Percentiles rank a stretch among this genome's conserved stretches.
phyloP scores from a whole-genome alignment of 2,888 invertebrate genomes.

The Glyphotaelius pellucidus region DNA sequence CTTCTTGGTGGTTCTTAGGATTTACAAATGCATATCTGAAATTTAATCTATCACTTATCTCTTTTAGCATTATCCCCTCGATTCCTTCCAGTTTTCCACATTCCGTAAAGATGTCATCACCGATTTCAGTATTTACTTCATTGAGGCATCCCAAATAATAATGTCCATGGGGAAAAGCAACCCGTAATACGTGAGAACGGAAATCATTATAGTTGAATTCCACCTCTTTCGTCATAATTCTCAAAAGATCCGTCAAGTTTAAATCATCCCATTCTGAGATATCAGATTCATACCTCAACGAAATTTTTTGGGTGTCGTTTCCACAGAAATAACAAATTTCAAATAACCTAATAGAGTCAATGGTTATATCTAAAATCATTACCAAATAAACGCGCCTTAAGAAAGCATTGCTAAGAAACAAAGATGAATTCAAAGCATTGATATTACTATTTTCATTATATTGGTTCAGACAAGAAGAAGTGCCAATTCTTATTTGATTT shows the following conservation, averaged over 20 bases:
- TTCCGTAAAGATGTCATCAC: not conserved
- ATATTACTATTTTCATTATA: not conserved
- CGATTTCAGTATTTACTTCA: not conserved
- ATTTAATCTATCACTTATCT: slow-evolving; percentile 55
- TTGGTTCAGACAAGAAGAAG: not conserved
- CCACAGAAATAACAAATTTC: slow-evolving; percentile 33
- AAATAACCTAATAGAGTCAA: not conserved
- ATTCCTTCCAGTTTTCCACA: slow-evolving; percentile 34
- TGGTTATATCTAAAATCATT: slow-evolving; percentile 7
- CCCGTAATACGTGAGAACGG: not conserved
- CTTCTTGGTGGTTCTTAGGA: slow-evolving; percentile 36
- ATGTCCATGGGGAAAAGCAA: slow-evolving; percentile 3
- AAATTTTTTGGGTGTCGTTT: not conserved
- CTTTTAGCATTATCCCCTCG: slow-evolving; percentile 53
- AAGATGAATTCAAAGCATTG: not conserved
- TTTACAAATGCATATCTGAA: slow-evolving; percentile 50
- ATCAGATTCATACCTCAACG: not conserved
- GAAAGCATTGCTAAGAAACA: not conserved
- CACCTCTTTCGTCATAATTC: not conserved
- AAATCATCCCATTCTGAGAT: not conserved
- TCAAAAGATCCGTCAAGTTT: not conserved
- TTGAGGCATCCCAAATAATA: slow-evolving; percentile 41
- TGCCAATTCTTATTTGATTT: not conserved
- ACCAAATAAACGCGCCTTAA: slow-evolving; percentile 5
- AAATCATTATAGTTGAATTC: slow-evolving; percentile 19